A percentile compares a stretch with the other conserved stretches of the same genome.
Evolutionary conservation across 2,797 vertebrate species (phyloP).

Genomic region (Enteromius fasciolatus): DNA sequence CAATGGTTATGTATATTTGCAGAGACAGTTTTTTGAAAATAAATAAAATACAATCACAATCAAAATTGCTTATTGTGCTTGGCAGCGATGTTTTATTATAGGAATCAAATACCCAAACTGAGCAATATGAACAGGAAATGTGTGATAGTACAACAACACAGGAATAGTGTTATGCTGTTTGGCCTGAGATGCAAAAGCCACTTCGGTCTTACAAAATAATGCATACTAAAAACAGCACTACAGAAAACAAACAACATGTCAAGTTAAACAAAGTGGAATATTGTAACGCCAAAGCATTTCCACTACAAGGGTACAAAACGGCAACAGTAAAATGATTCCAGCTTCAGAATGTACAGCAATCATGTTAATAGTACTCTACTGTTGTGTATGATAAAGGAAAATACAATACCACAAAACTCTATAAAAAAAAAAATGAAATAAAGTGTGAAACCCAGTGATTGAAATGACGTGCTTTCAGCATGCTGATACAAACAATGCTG

Average conservation of each 20-base stretch:
- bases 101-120: conserved; percentile 42
- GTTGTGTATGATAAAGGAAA: not conserved
- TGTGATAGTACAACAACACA: conserved; percentile 18
- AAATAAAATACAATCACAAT: not conserved
- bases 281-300: not conserved
- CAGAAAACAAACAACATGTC: conserved; percentile 32
- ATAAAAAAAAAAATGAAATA: not conserved
- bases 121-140: conserved; percentile 29
- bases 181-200: conserved; percentile 19
- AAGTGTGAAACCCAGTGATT: conserved; percentile 35
- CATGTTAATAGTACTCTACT: conserved; percentile 8
- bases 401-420: not conserved
- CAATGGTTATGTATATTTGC: too few relatives aligned
- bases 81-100: conserved; percentile 45
- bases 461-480: conserved; percentile 30
- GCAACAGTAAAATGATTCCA: conserved; percentile 33
- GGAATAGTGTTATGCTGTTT: conserved; percentile 15
- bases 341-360: conserved; percentile 3
- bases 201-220: not conserved
- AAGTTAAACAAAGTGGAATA: not conserved
- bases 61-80: conserved; percentile 24
- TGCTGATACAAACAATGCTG: conserved; percentile 33
- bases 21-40: not conserved
- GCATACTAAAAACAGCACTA: conserved; percentile 24
- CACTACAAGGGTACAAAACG: conserved; percentile 27